Conservation (phyloP, 2,113 vertebrate genomes). For the Pomatostomus ruficeps region DNA sequence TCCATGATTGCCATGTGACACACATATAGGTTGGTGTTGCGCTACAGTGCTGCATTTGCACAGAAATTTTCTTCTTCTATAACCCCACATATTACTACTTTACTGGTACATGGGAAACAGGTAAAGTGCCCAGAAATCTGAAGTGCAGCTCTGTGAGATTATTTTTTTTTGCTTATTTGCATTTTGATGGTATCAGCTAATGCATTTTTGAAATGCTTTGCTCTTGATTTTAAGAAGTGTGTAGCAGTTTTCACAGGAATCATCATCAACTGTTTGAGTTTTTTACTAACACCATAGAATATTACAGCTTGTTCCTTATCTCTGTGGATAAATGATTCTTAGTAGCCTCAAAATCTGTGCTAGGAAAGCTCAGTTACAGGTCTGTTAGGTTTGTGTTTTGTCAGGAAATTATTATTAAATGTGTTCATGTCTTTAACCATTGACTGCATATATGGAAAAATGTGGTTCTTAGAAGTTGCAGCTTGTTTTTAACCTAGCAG, state of each 20-base stretch:
- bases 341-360: not conserved
- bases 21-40: constrained; percentile 87
- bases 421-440: not conserved
- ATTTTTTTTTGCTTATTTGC: constrained; percentile 50
- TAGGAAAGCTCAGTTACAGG: not conserved
- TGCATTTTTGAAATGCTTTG: constrained; percentile 52
- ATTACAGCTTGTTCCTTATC: not conserved
- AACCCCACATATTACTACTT: constrained; percentile 93
- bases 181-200: constrained; percentile 35
- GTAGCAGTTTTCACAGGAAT: constrained; percentile 15
- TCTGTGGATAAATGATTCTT: not conserved
- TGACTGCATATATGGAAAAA: not conserved
- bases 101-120: constrained; percentile 98
- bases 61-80: constrained; percentile 93
- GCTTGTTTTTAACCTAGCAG: not conserved
- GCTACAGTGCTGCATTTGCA: constrained; percentile 84
- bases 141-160: constrained; percentile 60
- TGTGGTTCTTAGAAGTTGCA: not conserved
- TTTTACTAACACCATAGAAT: constrained; percentile 54
- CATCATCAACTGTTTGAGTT: not conserved
- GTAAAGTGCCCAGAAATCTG: constrained; percentile 77
- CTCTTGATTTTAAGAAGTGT: constrained; percentile 22
- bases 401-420: not conserved
- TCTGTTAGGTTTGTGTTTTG: not conserved
- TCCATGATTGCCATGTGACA: constrained; percentile 62